A percentile compares a stretch with the other conserved stretches of the same genome.
Conservation (phyloP, 2,113 vertebrate genomes). For the Hemibagrus wyckioides region DNA sequence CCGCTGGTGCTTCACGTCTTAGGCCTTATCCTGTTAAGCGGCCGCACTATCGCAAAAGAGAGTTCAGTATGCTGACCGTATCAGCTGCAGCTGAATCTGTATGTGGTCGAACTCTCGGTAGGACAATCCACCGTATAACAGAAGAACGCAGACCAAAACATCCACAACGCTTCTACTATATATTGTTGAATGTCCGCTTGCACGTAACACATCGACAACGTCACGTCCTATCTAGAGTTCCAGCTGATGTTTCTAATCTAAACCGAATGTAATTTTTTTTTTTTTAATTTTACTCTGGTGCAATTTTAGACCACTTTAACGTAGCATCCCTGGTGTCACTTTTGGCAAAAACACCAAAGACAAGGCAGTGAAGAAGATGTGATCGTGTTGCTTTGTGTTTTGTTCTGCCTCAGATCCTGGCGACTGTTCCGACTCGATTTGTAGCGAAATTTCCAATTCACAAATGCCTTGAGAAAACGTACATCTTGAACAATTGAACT, state of each 20-base stretch:
- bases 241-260: background rate
- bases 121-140: constrained; percentile 7
- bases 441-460: constrained; percentile 44
- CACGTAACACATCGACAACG: background rate
- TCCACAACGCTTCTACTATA: background rate
- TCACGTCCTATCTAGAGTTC: constrained; percentile 33
- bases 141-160: background rate
- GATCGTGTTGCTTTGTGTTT: constrained; percentile 29
- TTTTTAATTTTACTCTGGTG: constrained; percentile 28
- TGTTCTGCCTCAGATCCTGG: constrained; percentile 27
- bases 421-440: constrained; percentile 23
- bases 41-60: constrained; percentile 29
- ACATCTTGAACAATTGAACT: background rate
- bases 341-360: constrained; percentile 55
- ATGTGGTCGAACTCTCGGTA: constrained; percentile 26
- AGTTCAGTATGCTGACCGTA: constrained; percentile 20
- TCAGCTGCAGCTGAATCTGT: constrained; percentile 40
- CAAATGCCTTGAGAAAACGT: constrained; percentile 42
- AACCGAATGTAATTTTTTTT: constrained; percentile 53
- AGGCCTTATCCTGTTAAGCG: constrained; percentile 49
- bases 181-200: background rate
- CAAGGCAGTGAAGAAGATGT: background rate
- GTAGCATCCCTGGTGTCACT: constrained; percentile 44
- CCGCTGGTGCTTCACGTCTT: constrained; percentile 48
- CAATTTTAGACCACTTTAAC: constrained; percentile 26